Conservation (phyloP, 2,888 invertebrate genomes). For the Heliconius ismenius region DNA sequence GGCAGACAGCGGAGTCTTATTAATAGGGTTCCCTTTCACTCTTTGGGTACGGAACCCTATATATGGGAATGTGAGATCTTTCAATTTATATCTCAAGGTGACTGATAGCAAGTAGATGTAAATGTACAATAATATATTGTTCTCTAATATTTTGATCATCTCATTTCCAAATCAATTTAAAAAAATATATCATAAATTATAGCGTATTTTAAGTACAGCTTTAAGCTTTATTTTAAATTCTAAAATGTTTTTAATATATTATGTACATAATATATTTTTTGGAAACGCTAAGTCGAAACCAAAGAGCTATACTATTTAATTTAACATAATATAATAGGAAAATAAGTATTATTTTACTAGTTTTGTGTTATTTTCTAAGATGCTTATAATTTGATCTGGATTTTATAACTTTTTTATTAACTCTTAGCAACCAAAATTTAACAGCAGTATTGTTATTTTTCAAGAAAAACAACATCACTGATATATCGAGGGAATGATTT, state of each 20-base stretch:
- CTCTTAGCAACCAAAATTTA: too few relatives aligned
- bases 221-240: background rate
- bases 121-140: background rate
- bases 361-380: background rate
- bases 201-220: background rate
- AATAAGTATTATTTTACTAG: conserved; percentile 7
- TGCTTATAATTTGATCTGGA: too few relatives aligned
- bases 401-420: too few relatives aligned
- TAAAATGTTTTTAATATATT: too few relatives aligned
- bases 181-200: background rate
- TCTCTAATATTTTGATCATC: background rate
- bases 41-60: too few relatives aligned
- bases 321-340: background rate
- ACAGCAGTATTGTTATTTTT: background rate
- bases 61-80: background rate
- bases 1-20: too few relatives aligned
- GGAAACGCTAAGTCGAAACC: background rate
- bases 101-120: conserved; percentile 11
- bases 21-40: too few relatives aligned
- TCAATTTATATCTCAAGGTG: conserved; percentile 2
- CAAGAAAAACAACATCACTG: too few relatives aligned
- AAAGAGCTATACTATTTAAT: background rate
- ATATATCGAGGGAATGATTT: too few relatives aligned
- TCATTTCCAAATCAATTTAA: background rate
- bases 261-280: background rate